Evolutionary conservation across 2,888 invertebrate species (phyloP).

Genomic region (Apotomis betuletana): DNA sequence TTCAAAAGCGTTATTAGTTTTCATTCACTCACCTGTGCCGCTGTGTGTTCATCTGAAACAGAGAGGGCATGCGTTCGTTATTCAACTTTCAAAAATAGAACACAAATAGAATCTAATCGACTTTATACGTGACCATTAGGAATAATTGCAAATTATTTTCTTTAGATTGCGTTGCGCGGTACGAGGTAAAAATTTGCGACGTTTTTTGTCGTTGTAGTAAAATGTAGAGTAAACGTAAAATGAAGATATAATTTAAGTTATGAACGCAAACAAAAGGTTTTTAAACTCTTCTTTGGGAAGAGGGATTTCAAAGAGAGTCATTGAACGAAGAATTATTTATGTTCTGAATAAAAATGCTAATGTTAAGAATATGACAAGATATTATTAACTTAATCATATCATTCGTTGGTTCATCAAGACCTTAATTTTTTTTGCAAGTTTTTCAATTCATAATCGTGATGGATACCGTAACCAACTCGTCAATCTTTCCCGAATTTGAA

Average conservation of each 20-base stretch:
- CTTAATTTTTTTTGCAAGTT: too few species aligned
- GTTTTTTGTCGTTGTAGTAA: background rate
- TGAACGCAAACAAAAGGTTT: constrained; percentile 27
- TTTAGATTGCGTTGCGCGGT: background rate
- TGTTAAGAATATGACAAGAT: too few species aligned
- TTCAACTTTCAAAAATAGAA: background rate
- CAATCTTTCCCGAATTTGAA: too few species aligned
- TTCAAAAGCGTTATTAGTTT: constrained; percentile 40
- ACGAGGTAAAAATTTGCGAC: background rate
- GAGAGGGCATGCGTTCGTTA: constrained; percentile 15
- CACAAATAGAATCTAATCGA: background rate
- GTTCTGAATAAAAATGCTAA: background rate
- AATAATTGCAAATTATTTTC: background rate
- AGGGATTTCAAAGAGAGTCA: constrained; percentile 18
- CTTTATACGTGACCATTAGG: background rate
- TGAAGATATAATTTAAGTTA: constrained; percentile 25
- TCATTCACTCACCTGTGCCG: constrained; percentile 37
- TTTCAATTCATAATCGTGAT: too few species aligned
- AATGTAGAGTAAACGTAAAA: constrained; percentile 11
- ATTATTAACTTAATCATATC: too few species aligned
- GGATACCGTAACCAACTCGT: too few species aligned
- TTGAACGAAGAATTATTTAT: background rate
- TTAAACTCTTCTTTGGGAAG: constrained; percentile 30
- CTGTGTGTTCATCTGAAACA: constrained; percentile 40
- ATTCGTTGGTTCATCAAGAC: too few species aligned